Base-by-base conservation (phyloP, 2,888 invertebrate genomes). In the Leucophenga montana region DNA sequence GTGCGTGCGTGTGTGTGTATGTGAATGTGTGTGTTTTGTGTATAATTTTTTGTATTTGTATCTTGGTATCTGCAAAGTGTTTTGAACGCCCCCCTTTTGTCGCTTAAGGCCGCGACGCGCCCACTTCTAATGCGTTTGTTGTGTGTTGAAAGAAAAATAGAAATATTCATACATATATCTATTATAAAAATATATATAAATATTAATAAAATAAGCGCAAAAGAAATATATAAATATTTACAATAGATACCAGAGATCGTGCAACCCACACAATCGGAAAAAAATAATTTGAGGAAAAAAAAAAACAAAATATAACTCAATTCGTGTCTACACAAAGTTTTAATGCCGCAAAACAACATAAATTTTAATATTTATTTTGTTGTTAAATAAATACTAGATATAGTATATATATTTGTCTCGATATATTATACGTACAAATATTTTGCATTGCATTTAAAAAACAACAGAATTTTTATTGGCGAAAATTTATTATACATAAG, bases 201-300 rank as follows among this genome's bases (percentile, higher is more conserved):
- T 72, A 44, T 64, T 56, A 57, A 57, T 64, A 18, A 20, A 61
- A 54, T 67, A 44, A 46, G 14, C 16, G 50, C 27, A 68, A 67
- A 66, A 66, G 57, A 64, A 64, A 59, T 67, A 59, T 67, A 75
- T 73, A 79, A 80, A 78, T 78, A 77, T 80, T 80, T 76, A 78
- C 75, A 68, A 48, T 46, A 64, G 48, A 64, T 22, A 46, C 13
- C n/a, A 13, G 27, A 16, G 22, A 11, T 5, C 31, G 33, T 16
- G 0, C 46, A 64, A 22, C 62, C 62, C 62, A 64, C 62, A 64
- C 62, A 64, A 39, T 39, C 8, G 39, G 9, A 39, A 5, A 39
- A 39, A 39, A 22, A 44, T 13, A 44, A 44, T 62, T n/a, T 48
- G 16, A 48, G 11, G 14, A 62, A 33, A 46, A 22, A 46, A 46